Conservation (phyloP, 2,888 invertebrate species). For the Tryphoninae sp. region DNA sequence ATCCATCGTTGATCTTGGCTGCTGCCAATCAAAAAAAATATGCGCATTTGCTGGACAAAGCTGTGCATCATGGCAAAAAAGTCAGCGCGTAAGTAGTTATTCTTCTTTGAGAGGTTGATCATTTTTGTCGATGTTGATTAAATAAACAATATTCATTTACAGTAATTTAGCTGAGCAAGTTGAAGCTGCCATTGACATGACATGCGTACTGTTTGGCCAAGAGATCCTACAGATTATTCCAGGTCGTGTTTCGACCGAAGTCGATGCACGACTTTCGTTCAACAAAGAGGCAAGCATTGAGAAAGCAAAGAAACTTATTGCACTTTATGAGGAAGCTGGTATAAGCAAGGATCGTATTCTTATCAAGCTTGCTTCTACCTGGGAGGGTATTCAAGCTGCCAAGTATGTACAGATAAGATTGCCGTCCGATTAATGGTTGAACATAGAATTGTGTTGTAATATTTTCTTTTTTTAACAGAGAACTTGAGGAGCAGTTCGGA, state of each 20-base stretch:
- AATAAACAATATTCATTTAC: slow-evolving; percentile 67
- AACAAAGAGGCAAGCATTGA: slow-evolving; percentile 94
- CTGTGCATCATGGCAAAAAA: slow-evolving; percentile 92
- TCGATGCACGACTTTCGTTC: slow-evolving; percentile 97
- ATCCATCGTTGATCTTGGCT: slow-evolving; percentile 97
- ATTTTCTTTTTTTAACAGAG: slow-evolving; percentile 83
- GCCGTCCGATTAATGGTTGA: background rate
- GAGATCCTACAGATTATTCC: slow-evolving; percentile 99
- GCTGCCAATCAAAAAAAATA: slow-evolving; percentile 98
- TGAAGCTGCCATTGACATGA: slow-evolving; percentile 93
- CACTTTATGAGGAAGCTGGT: slow-evolving; percentile 94
- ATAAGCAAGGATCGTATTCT: slow-evolving; percentile 95
- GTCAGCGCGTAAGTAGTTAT: slow-evolving; percentile 83
- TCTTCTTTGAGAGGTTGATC: slow-evolving; percentile 20
- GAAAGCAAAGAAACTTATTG: slow-evolving; percentile 94
- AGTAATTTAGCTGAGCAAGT: slow-evolving; percentile 89
- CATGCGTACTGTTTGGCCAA: slow-evolving; percentile 96
- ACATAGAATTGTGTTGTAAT: slow-evolving; percentile 3
- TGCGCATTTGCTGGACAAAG: slow-evolving; percentile 93
- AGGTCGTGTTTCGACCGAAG: slow-evolving; percentile 97
- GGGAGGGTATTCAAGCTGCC: slow-evolving; percentile 99
- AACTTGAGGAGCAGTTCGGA: slow-evolving; percentile 93
- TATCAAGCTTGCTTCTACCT: slow-evolving; percentile 98
- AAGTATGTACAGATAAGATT: slow-evolving; percentile 84
- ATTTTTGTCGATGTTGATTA: slow-evolving; percentile 14